These are phyloP conservation scores for Rhamphomyia laevipes DNA, from an alignment of 2,888 invertebrate species.

Conservation along the genomic window DNA sequence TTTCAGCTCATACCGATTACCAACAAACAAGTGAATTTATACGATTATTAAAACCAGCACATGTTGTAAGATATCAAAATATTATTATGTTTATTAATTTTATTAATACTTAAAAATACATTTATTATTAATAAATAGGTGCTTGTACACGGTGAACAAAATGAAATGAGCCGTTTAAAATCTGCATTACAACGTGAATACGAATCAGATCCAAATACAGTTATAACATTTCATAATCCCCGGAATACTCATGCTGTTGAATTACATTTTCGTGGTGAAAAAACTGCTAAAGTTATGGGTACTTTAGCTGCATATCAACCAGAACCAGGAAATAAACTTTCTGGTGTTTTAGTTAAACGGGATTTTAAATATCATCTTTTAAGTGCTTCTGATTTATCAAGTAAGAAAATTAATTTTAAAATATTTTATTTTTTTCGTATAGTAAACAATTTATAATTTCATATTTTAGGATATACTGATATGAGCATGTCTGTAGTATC, in stretches of 20 bases:
- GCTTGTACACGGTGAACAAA: slow-evolving; percentile 92
- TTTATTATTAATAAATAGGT: slow-evolving; percentile 14
- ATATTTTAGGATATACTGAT: slow-evolving; percentile 68
- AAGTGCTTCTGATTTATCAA: slow-evolving; percentile 80
- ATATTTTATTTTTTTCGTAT: no score
- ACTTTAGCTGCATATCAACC: slow-evolving; percentile 75
- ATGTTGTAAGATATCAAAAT: slow-evolving; percentile 53
- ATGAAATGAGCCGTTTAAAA: slow-evolving; percentile 95
- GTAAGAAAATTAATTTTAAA: slow-evolving; percentile 30
- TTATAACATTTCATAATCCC: slow-evolving; percentile 90
- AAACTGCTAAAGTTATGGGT: slow-evolving; percentile 97
- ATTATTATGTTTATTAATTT: slow-evolving; percentile 23
- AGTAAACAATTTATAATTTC: neutral
- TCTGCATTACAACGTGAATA: slow-evolving; percentile 81
- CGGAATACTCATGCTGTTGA: slow-evolving; percentile 88
- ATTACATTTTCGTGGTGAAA: slow-evolving; percentile 92
- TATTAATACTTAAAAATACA: slow-evolving; percentile 1
- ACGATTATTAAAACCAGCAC: slow-evolving; percentile 83
- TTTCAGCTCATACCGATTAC: slow-evolving; percentile 84
- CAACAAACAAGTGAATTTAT: slow-evolving; percentile 86
- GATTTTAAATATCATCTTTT: slow-evolving; percentile 97
- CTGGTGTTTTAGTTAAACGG: slow-evolving; percentile 89
- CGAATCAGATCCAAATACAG: slow-evolving; percentile 52
- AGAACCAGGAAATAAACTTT: slow-evolving; percentile 62
- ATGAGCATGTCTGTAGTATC: slow-evolving; percentile 86